Percentiles rank a stretch among this genome's conserved stretches.
Conservation (phyloP, 1,140 invertebrate genomes). For the Musca domestica region DNA sequence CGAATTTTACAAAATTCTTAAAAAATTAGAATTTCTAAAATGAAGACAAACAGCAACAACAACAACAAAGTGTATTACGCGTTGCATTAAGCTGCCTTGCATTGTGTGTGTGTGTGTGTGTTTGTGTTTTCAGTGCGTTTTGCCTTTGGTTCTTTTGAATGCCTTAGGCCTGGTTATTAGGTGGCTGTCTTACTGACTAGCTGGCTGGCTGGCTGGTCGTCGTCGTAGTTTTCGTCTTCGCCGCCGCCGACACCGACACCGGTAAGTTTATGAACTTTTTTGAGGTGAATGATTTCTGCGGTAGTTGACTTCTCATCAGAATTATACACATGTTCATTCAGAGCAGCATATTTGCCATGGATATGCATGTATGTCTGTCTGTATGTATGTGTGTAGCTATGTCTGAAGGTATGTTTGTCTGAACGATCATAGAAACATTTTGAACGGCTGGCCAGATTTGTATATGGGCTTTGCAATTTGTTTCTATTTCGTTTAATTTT, state of each 20-base stretch:
- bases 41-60: too few species aligned
- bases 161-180: too few species aligned
- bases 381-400: not conserved
- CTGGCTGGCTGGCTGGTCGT: not conserved
- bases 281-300: conserved; percentile 22
- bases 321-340: conserved; percentile 10
- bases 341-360: not conserved
- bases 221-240: not conserved
- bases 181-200: not conserved
- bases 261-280: conserved; percentile 17
- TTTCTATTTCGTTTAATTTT: not conserved
- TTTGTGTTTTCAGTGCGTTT: too few species aligned
- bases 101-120: too few species aligned
- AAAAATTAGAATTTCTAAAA: too few species aligned
- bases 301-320: conserved; percentile 12
- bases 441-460: not conserved
- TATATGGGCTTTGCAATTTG: not conserved
- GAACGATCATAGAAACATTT: not conserved
- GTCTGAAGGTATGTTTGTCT: not conserved
- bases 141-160: too few species aligned
- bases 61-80: too few species aligned
- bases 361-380: not conserved
- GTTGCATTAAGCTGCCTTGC: too few species aligned
- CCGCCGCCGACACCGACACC: not conserved
- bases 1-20: too few species aligned